Base-by-base conservation (phyloP, 1,140 invertebrate genomes). In the Eumaeus atala region DNA sequence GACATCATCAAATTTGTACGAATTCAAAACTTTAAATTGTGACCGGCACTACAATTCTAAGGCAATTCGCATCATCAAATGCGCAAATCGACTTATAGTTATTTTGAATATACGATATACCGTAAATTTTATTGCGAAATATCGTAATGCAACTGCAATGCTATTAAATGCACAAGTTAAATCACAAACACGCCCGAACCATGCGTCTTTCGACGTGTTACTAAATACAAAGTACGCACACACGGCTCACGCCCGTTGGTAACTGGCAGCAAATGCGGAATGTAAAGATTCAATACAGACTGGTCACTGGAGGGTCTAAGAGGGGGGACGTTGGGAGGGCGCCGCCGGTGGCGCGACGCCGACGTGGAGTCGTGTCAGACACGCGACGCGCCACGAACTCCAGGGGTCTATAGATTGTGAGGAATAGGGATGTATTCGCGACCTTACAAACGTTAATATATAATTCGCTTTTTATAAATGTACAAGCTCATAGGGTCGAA, bases 321-420 rank as follows among this genome's bases (percentile, higher is more conserved):
- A 51, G 59, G 16, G 58, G 57, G 34, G 54, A 12, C 14, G 53
- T 47, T 47, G 59, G 62, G 67, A 64, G 58, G 70, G 59, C 54
- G 67, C 56, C 58, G 67, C 49, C 59, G 69, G 78, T 86, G 80
- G 82, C 82, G 82, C 78, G 82, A 84, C 74, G 82, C 66, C 78
- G 72, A 85, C 82, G 82, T 84, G 82, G 82, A 85, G 73, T 78
- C 70, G 75, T 68, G 77, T 60, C 75, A 64, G 78, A 83, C 78
- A 82, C 77, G 77, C 79, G 74, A 71, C 68, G 64, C 64, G 70
- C 70, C 74, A 81, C 76, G 73, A 77, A 53, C 62, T 33, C 56
- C 48, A 36, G 14, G 14, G 14, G 47, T 42, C 53, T 44, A 16
- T 16, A 16, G n/a, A n/a, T 14, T 44, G 40, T 8, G 21, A 28